Conservation (phyloP, 1,140 invertebrate genomes). For the Drosophila triauraria region DNA sequence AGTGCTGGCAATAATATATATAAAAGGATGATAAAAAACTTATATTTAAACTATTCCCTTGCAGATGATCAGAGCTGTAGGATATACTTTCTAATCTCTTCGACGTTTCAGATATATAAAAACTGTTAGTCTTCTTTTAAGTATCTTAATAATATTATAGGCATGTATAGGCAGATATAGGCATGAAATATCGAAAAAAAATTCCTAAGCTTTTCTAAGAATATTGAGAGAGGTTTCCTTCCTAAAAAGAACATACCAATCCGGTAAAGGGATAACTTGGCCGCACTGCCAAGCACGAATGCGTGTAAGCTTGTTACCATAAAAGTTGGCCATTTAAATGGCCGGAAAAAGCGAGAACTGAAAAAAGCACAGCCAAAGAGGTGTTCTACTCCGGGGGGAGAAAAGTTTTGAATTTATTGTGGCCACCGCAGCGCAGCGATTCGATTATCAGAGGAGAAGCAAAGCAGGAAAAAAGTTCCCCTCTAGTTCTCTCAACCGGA, state of each 20-base stretch:
- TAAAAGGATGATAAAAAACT: neutral
- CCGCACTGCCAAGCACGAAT: conserved; percentile 12
- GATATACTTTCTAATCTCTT: too few relatives aligned
- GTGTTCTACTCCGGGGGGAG: conserved; percentile 22
- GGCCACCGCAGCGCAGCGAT: conserved; percentile 37
- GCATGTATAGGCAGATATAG: too few relatives aligned
- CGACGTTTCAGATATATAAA: too few relatives aligned
- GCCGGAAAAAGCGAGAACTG: conserved; percentile 25
- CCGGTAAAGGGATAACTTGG: neutral
- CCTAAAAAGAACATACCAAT: neutral
- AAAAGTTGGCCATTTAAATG: conserved; percentile 60
- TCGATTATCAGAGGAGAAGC: conserved; percentile 52
- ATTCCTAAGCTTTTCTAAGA: neutral
- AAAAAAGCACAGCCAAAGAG: conserved; percentile 27
- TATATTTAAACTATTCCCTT: too few relatives aligned
- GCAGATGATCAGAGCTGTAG: too few relatives aligned
- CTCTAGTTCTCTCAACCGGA: conserved; percentile 15
- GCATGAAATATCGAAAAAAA: too few relatives aligned
- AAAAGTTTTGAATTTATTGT: conserved; percentile 76
- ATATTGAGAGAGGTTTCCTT: neutral
- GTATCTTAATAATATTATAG: neutral
- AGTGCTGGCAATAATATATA: conserved; percentile 1
- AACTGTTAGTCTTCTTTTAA: too few relatives aligned
- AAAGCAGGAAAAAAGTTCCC: conserved; percentile 22
- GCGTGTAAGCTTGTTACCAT: conserved; percentile 55